These are phyloP conservation scores for Scaptomyza tumidula DNA, from an alignment of 2,888 invertebrate species.

Conservation along the genomic window DNA sequence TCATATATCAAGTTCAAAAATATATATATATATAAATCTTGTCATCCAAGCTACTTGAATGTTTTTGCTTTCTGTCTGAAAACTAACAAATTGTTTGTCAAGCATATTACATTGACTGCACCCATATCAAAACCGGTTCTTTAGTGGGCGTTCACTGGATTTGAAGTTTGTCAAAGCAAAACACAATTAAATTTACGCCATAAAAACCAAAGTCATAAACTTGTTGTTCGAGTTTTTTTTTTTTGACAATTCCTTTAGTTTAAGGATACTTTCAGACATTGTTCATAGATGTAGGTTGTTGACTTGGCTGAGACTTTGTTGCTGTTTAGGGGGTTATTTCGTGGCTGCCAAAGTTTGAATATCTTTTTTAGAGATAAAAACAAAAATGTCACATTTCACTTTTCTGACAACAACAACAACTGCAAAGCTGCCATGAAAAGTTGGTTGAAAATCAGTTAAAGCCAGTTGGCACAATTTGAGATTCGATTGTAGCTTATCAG, in stretches of 20 bases:
- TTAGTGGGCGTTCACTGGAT: neutral
- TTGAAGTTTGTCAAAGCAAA: slow-evolving; percentile 32
- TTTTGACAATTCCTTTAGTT: slow-evolving; percentile 32
- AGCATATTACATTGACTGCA: slow-evolving; percentile 29
- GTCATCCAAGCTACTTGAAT: neutral
- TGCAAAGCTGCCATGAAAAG: slow-evolving; percentile 38
- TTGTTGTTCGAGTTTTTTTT: slow-evolving; percentile 23
- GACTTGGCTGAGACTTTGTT: slow-evolving; percentile 1
- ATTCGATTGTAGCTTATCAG: slow-evolving; percentile 46
- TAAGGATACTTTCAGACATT: slow-evolving; percentile 26
- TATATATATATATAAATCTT: neutral
- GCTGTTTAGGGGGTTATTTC: slow-evolving; percentile 5
- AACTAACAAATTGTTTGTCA: slow-evolving; percentile 25
- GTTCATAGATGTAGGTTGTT: slow-evolving; percentile 9
- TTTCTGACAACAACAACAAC: slow-evolving; percentile 50
- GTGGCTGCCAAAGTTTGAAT: slow-evolving; percentile 49
- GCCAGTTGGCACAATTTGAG: slow-evolving; percentile 41
- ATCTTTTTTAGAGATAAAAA: slow-evolving; percentile 46
- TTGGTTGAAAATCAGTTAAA: slow-evolving; percentile 54
- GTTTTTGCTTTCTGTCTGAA: slow-evolving; percentile 4
- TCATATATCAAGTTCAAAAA: slow-evolving; percentile 10
- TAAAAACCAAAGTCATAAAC: slow-evolving; percentile 37
- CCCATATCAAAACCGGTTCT: slow-evolving; percentile 61
- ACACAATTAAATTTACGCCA: slow-evolving; percentile 45
- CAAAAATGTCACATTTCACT: slow-evolving; percentile 58